A percentile compares a stretch with the other conserved stretches of the same genome.
Conservation (phyloP, 2,113 vertebrate species). For the Cairina moschata region DNA sequence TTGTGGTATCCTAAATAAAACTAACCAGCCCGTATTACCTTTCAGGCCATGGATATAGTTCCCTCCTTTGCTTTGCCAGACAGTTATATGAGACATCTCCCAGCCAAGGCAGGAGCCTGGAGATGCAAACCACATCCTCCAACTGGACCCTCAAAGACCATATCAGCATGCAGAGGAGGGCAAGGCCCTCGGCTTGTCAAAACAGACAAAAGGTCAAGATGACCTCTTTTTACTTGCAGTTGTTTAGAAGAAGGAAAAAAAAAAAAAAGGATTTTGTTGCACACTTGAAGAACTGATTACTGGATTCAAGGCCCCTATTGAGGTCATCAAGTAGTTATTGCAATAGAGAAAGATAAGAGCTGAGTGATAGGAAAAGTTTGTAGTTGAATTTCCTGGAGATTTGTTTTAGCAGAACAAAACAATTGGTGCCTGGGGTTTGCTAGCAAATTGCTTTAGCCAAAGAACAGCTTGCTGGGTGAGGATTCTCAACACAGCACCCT, state of each 20-base stretch:
- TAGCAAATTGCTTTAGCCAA: background rate
- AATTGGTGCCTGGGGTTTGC: background rate
- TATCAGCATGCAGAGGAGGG: background rate
- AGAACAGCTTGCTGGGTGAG: background rate
- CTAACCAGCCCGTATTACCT: background rate
- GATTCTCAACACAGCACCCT: background rate
- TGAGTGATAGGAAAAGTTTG: background rate
- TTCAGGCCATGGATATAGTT: background rate
- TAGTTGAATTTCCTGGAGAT: conserved; percentile 7
- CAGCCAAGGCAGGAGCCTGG: background rate
- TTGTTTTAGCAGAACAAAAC: conserved; percentile 7
- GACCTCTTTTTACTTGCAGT: background rate
- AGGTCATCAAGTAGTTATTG: conserved; percentile 57
- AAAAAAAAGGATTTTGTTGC: background rate
- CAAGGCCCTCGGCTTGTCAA: background rate
- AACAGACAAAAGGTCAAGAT: conserved; percentile 27
- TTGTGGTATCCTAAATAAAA: background rate
- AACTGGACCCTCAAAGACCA: background rate
- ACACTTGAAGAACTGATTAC: conserved; percentile 26
- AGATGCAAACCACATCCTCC: background rate
- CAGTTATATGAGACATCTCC: background rate
- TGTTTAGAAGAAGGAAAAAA: background rate
- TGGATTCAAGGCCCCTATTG: conserved; percentile 47
- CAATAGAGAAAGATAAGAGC: conserved; percentile 37
- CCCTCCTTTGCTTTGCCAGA: background rate